Percentiles rank a stretch among this genome's conserved stretches.
phyloP scores from a whole-genome alignment of 2,888 invertebrate genomes.

The Pheosia gnoma region DNA sequence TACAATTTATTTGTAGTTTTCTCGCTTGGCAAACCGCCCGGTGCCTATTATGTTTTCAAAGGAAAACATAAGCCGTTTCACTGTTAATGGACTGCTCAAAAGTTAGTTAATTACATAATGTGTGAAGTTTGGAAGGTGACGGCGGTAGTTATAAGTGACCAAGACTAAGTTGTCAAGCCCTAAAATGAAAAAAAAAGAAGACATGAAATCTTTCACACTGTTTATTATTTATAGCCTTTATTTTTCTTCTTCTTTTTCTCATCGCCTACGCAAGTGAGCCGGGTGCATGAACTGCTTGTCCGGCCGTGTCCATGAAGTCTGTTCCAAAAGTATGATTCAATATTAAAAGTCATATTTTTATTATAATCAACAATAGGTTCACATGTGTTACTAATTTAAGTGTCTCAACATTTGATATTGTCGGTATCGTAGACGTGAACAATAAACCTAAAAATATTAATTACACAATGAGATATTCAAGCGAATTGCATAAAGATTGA shows the following conservation, averaged over 20 bases:
- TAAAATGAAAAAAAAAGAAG: neutral
- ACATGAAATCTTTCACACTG: neutral
- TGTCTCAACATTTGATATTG: neutral
- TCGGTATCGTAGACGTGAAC: conserved; percentile 15
- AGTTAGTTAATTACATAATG: conserved; percentile 24
- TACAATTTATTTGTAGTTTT: conserved; percentile 58
- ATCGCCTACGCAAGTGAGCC: neutral
- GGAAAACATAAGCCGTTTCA: conserved; percentile 52
- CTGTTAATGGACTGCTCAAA: conserved; percentile 52
- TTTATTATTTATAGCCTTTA: neutral
- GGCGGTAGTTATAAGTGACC: neutral
- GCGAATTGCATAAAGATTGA: conserved; percentile 32
- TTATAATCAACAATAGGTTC: conserved; percentile 14
- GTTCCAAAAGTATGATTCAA: neutral
- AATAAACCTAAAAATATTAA: conserved; percentile 28
- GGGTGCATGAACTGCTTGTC: conserved; percentile 1
- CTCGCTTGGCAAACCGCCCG: conserved; percentile 62
- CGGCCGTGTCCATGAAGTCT: neutral
- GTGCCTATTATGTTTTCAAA: conserved; percentile 53
- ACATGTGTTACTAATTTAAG: neutral
- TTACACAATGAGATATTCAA: conserved; percentile 25
- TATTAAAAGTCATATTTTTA: neutral
- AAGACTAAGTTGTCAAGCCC: neutral
- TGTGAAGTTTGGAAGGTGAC: conserved; percentile 2
- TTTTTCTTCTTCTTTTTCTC: neutral